Evolutionary conservation across 2,113 vertebrate species (phyloP).

Genomic region (Xyrauchen texanus): DNA sequence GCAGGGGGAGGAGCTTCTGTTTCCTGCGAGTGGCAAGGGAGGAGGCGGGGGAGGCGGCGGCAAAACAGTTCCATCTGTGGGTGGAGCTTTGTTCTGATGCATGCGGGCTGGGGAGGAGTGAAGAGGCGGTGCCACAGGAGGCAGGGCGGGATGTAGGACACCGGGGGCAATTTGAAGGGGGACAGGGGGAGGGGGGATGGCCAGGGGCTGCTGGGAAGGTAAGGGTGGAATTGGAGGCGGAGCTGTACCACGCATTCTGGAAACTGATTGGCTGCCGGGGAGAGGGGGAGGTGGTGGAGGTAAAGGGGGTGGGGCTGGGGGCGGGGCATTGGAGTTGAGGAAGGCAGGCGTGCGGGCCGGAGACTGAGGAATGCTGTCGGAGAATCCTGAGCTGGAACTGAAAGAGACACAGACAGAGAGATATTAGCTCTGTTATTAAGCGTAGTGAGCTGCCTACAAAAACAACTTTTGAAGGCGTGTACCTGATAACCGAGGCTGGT

Average conservation of each 20-base stretch:
- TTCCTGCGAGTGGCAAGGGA: constrained; percentile 87
- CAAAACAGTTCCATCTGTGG: constrained; percentile 81
- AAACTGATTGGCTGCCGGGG: constrained; percentile 81
- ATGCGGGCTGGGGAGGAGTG: constrained; percentile 88
- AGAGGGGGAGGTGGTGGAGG: constrained; percentile 80
- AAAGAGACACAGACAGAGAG: constrained; percentile 50
- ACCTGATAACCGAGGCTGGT: constrained; percentile 91
- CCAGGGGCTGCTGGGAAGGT: constrained; percentile 78
- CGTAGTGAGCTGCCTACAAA: no score
- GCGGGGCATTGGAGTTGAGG: constrained; percentile 87
- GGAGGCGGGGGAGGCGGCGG: constrained; percentile 91
- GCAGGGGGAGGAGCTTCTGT: constrained; percentile 86
- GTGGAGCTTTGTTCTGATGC: constrained; percentile 81
- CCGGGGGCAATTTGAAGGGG: constrained; percentile 94
- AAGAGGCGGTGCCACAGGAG: constrained; percentile 90
- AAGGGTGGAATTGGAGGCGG: constrained; percentile 87
- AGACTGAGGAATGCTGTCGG: constrained; percentile 92
- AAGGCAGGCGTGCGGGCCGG: constrained; percentile 88
- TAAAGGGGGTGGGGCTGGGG: constrained; percentile 78
- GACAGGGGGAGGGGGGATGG: constrained; percentile 87
- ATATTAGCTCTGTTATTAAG: no score
- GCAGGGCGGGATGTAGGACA: constrained; percentile 91
- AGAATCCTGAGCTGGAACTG: constrained; percentile 89
- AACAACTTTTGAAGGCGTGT: no score
- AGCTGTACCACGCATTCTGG: constrained; percentile 85